Base-by-base conservation (phyloP, 1,140 invertebrate species). In the Penaeus japonicus region DNA sequence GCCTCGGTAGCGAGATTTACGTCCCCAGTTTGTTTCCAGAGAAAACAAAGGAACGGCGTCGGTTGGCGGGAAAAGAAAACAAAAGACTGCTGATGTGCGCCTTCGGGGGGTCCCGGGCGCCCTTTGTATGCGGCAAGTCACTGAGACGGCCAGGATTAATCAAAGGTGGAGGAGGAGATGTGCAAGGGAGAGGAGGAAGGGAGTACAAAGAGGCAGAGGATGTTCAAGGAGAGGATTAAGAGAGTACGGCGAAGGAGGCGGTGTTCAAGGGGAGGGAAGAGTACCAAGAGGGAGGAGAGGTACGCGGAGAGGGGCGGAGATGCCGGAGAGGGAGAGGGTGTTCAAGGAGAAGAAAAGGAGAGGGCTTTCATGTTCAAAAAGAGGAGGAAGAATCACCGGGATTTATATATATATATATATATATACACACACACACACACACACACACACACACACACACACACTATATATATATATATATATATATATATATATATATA, bases 31-130 rank as follows among this genome's bases (percentile, higher is more conserved):
- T 81, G 79, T 81, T 81, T 81, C 79, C 54, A 24, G 54, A 81
- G 79, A 81, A 59, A 81, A 81, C 79, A 81, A 81, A 81, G 79
- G 54, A 81, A 81, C 79, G 79, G 79, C 79, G 79, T 81, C 79
- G 79, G 79, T 81, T 39, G 78, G 47, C 47, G 79, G 54, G 55
- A 81, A 81, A 55, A 81, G 55, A 81, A 81, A 53, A 81, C 53
- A 81, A 55, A 81, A 17, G n/a, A 55, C n/a, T 81, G 79, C 53
- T 81, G 79, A 55, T n/a, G 47, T 53, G n/a, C 54, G n/a, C 54
- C 54, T 59, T 27, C n/a, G 30, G 79, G 78, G 47, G 77, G 78
- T 35, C n/a, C 65, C 17, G 1, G 32, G n/a, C 65, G 54, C n/a
- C 35, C 79, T 81, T 81, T 81, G 79, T 81, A 81, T 81, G 79